These are phyloP conservation scores for Vanessa tameamea DNA, from an alignment of 1,140 invertebrate genomes.

Conservation along the genomic window DNA sequence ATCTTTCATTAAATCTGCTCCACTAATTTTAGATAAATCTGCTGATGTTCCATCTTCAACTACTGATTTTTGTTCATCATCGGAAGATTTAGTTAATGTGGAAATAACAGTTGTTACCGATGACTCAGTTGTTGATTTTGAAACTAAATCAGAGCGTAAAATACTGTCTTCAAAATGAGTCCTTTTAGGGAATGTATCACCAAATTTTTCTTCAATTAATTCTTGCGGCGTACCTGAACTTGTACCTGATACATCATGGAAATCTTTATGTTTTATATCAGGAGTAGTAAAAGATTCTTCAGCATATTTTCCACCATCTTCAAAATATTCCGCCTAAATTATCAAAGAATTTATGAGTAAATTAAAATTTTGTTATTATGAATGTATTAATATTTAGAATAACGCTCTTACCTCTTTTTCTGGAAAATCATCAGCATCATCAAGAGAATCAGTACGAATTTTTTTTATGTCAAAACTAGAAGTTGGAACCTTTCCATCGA, in stretches of 20 bases:
- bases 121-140: slow-evolving; percentile 75
- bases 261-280: slow-evolving; percentile 34
- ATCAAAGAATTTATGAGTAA: slow-evolving; percentile 6
- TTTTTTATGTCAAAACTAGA: slow-evolving; percentile 77
- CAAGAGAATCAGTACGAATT: slow-evolving; percentile 77
- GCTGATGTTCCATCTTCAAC: slow-evolving; percentile 72
- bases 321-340: slow-evolving; percentile 65
- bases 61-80: slow-evolving; percentile 73
- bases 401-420: slow-evolving; percentile 72
- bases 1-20: slow-evolving; percentile 72
- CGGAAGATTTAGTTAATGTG: slow-evolving; percentile 73
- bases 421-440: slow-evolving; percentile 79
- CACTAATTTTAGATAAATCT: slow-evolving; percentile 74
- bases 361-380: too few relatives aligned
- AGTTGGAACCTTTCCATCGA: slow-evolving; percentile 65
- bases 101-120: slow-evolving; percentile 74
- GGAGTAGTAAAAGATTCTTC: slow-evolving; percentile 37
- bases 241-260: slow-evolving; percentile 35
- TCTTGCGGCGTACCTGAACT: slow-evolving; percentile 40
- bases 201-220: slow-evolving; percentile 46
- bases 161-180: slow-evolving; percentile 64
- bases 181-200: slow-evolving; percentile 55
- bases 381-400: too few relatives aligned
- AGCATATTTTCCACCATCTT: slow-evolving; percentile 59
- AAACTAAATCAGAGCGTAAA: slow-evolving; percentile 65